Evolutionary conservation across 2,113 vertebrate genomes (phyloP), one percentile per base, ranked within the genome.

Genomic region (Aegypius monachus): DNA sequence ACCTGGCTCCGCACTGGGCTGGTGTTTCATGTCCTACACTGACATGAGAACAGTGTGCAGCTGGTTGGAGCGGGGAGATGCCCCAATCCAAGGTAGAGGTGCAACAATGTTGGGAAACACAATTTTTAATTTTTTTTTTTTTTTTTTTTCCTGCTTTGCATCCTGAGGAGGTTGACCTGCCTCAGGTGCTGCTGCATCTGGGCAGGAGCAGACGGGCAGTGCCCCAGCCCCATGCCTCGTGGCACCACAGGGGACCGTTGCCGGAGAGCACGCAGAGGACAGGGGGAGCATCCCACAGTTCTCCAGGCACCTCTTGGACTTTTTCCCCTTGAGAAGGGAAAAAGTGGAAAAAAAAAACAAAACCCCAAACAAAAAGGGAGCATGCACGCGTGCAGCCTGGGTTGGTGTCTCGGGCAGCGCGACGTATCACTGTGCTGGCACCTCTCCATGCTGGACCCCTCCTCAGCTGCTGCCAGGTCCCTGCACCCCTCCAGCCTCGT

Each of bases 371-470:
- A 10, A 11, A 56, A 73, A 68, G 32, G 15, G 15, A 53, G n/a
- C 0, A 16, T 45, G 10, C 40, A 11, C 2, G 0, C 9, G 29
- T 67, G 71, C 32, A 52, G 7, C 1, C 1, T 6, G 11, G 31
- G 18, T 16, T 25, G 4, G 48, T 84, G 86, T 62, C 47, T 32
- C 3, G 6, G 38, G 19, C 63, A 43, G 14, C 1, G 8, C 2
- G 26, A 48, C 34, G 13, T 71, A 29, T n/a, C 27, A 7, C 31
- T 6, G 20, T 45, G 45, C 67, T 79, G 77, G 15, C 61, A 50
- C 21, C 34, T 34, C 36, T 34, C 21, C 40, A 10, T 3, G 13
- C 20, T 45, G 71, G 45, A 58, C 32, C 3, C 16, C 4, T 43
- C 18, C 21, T 17, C 2, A 1, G 13, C 75, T 2, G 4, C 20